Conservation (phyloP, 2,113 vertebrate species). For the Upupa epops region DNA sequence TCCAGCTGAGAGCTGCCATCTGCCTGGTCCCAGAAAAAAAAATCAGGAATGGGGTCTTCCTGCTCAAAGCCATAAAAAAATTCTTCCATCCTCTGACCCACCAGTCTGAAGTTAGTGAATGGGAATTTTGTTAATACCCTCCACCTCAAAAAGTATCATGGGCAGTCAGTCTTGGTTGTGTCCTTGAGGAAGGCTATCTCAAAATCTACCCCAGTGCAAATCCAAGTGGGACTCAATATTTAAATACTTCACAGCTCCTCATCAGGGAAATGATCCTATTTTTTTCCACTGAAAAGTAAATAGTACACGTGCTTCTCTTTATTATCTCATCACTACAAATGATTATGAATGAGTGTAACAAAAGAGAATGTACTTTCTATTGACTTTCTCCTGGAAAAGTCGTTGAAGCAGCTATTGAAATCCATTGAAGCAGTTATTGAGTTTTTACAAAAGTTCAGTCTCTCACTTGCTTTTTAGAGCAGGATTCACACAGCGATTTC, state of each 20-base stretch:
- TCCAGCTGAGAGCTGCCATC: conserved; percentile 68
- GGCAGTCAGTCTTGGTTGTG: not conserved
- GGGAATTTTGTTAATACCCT: not conserved
- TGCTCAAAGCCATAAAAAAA: conserved; percentile 68
- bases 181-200: not conserved
- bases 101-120: too few relatives aligned
- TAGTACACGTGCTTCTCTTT: conserved; percentile 39
- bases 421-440: not conserved
- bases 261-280: conserved; percentile 57
- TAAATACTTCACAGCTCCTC: conserved; percentile 73
- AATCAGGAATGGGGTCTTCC: conserved; percentile 61
- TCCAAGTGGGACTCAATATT: not conserved
- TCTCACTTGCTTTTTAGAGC: not conserved
- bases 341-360: not conserved
- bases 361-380: not conserved
- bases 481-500: not conserved
- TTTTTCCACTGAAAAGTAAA: conserved; percentile 66
- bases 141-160: not conserved
- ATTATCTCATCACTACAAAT: not conserved
- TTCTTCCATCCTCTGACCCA: conserved; percentile 67
- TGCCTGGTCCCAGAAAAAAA: conserved; percentile 73
- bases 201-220: not conserved
- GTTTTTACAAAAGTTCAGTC: not conserved
- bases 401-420: not conserved
- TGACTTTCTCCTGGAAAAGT: not conserved